phyloP scores from a whole-genome alignment of 2,888 invertebrate genomes.

The Scaptomyza cyrtandrae region DNA sequence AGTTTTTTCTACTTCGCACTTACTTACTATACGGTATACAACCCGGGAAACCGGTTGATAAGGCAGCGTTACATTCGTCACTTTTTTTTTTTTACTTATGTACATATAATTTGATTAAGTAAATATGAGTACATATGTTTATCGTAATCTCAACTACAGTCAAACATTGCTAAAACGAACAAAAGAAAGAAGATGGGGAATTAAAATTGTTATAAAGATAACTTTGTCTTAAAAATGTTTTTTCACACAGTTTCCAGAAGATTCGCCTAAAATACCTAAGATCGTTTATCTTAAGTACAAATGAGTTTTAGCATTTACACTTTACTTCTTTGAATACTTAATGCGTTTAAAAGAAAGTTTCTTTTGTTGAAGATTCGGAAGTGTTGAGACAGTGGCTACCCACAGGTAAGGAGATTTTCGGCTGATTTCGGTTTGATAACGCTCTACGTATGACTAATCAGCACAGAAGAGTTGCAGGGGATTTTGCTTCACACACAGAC shows the following conservation, averaged over 20 bases:
- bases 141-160: not conserved
- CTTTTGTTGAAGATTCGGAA: not conserved
- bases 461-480: not conserved
- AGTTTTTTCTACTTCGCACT: not conserved
- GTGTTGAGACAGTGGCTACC: conserved; percentile 8
- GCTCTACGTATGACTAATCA: conserved; percentile 51
- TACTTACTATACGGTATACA: not conserved
- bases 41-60: conserved; percentile 40
- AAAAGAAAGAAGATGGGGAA: not conserved
- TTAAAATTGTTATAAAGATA: too few relatives aligned
- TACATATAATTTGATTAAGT: conserved; percentile 4
- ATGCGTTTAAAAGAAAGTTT: conserved; percentile 7
- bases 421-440: conserved; percentile 6
- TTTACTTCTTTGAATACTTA: not conserved
- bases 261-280: not conserved
- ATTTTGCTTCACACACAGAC: too few relatives aligned
- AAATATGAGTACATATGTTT: not conserved
- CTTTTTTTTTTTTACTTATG: not conserved
- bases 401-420: conserved; percentile 20
- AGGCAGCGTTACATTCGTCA: not conserved
- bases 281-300: conserved; percentile 1
- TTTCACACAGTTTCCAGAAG: not conserved
- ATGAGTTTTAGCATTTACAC: not conserved
- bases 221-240: not conserved
- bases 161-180: not conserved